Evolutionary conservation across 2,797 vertebrate species (phyloP).

Genomic region (Lutjanus argentimaculatus): DNA sequence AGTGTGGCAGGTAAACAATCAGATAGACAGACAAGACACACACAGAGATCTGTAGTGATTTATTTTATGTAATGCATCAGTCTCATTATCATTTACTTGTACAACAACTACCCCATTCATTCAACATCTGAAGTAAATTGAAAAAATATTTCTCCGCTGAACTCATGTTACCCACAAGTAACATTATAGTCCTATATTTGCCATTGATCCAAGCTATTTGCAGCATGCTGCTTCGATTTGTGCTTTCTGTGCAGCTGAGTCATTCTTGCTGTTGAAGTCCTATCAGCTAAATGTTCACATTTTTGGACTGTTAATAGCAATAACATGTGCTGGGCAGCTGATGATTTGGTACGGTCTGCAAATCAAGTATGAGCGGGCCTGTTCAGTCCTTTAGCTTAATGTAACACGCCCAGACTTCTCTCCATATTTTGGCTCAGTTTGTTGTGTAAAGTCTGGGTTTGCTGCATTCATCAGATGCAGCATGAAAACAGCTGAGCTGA

Average conservation of each 20-base stretch:
- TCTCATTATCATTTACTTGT: constrained; percentile 2
- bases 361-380: constrained; percentile 25
- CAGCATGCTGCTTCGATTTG: constrained; percentile 44
- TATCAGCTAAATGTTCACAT: constrained; percentile 34
- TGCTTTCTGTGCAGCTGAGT: constrained; percentile 16
- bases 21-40: background rate
- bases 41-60: background rate
- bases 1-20: background rate
- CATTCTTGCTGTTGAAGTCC: constrained; percentile 13
- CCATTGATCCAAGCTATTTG: constrained; percentile 26
- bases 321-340: constrained; percentile 17
- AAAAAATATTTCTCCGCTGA: constrained; percentile 2
- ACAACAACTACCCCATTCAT: constrained; percentile 1
- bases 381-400: constrained; percentile 13
- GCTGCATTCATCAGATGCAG: constrained; percentile 4
- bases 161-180: constrained; percentile 20
- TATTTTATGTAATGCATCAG: constrained; percentile 1
- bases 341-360: constrained; percentile 35
- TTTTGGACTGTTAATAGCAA: constrained; percentile 32
- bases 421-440: constrained; percentile 3
- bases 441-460: constrained; percentile 24
- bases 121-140: constrained; percentile 21
- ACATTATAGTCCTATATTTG: constrained; percentile 29
- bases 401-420: background rate
- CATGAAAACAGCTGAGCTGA: constrained; percentile 12